These are phyloP conservation scores for Sapayoa aenigma DNA, from an alignment of 2,113 vertebrate genomes.

Conservation along the genomic window DNA sequence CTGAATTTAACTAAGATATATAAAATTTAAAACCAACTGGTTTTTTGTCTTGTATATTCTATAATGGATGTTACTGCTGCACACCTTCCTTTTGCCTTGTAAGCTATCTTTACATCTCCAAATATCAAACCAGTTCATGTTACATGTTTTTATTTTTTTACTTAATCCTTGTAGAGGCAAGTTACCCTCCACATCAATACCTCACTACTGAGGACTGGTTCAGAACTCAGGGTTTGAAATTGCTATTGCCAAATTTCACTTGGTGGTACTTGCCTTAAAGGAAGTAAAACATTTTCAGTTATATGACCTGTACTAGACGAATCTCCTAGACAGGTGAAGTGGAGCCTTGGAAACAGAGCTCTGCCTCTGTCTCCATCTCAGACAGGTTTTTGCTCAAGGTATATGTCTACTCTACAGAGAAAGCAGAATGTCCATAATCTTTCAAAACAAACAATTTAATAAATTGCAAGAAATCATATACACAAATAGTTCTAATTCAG, in stretches of 20 bases:
- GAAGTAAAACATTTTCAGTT: neutral
- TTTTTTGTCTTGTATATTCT: neutral
- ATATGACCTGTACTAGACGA: neutral
- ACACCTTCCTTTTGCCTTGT: neutral
- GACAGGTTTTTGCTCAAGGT: neutral
- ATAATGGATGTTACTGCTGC: neutral
- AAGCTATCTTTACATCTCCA: neutral
- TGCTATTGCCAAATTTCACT: neutral
- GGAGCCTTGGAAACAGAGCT: neutral
- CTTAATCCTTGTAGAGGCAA: neutral
- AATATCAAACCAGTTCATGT: neutral
- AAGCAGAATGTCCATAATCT: neutral
- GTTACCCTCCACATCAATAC: neutral
- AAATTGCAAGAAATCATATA: neutral
- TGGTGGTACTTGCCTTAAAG: neutral
- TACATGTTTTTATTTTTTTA: neutral
- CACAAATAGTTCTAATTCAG: neutral
- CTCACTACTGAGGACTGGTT: neutral
- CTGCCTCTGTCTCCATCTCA: neutral
- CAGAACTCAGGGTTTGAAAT: neutral
- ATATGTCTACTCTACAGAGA: neutral
- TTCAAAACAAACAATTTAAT: neutral
- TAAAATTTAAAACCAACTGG: rapidly evolving
- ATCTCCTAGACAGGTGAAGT: neutral
- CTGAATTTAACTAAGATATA: neutral